Conservation (phyloP, 2,113 vertebrate genomes). For the Bufo gargarizans region DNA sequence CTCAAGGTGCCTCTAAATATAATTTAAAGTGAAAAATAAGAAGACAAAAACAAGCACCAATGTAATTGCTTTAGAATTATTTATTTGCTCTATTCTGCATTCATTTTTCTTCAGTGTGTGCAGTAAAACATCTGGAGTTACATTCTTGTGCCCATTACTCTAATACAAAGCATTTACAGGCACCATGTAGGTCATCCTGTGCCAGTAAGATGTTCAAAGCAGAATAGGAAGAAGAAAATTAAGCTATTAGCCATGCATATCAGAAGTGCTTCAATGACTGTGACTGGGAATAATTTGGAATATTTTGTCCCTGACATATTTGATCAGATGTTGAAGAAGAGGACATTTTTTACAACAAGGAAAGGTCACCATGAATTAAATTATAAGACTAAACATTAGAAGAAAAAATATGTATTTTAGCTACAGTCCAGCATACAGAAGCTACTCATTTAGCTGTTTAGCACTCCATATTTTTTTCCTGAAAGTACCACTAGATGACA, state of each 20-base stretch:
- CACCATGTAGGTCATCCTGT: constrained; percentile 38
- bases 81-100: neutral
- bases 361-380: constrained; percentile 23
- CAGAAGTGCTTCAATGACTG: constrained; percentile 24
- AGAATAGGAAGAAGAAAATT: constrained; percentile 26
- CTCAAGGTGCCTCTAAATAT: neutral
- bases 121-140: constrained; percentile 24
- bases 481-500: neutral
- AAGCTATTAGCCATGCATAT: constrained; percentile 32
- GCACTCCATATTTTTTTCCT: neutral
- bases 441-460: too few species aligned
- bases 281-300: constrained; percentile 34
- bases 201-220: constrained; percentile 31
- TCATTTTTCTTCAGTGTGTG: neutral
- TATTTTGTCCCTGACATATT: constrained; percentile 35
- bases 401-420: neutral
- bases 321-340: neutral
- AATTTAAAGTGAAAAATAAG: neutral
- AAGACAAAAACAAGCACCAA: neutral
- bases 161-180: constrained; percentile 19
- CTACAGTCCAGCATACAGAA: neutral
- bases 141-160: neutral
- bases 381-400: neutral
- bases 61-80: neutral
- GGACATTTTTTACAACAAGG: neutral